These are phyloP conservation scores for Kradibia gibbosae DNA, from an alignment of 1,140 invertebrate species.

Conservation along the genomic window DNA sequence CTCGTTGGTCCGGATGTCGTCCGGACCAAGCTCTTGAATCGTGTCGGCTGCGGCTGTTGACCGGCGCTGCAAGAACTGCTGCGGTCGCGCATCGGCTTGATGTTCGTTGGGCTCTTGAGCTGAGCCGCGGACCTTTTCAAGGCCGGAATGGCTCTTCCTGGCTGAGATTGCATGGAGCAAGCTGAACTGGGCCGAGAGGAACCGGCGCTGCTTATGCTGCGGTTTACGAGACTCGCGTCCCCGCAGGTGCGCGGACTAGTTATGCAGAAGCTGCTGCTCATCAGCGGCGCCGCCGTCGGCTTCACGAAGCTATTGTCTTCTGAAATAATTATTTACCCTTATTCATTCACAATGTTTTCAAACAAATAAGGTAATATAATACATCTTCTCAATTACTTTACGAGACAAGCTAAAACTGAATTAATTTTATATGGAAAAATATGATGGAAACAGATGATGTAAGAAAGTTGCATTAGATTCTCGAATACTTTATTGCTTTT, in stretches of 20 bases:
- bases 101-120: background rate
- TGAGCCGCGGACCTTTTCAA: background rate
- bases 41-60: background rate
- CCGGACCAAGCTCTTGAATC: background rate
- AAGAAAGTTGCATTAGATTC: too few relatives aligned
- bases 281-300: background rate
- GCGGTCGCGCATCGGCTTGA: constrained; percentile 17
- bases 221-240: background rate
- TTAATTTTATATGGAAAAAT: too few relatives aligned
- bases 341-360: background rate
- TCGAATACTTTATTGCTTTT: too few relatives aligned
- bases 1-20: background rate
- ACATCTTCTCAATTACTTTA: too few relatives aligned
- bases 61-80: background rate
- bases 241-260: background rate
- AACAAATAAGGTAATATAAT: background rate
- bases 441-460: too few relatives aligned
- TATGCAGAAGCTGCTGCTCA: constrained; percentile 42
- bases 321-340: too few relatives aligned
- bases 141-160: background rate
- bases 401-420: too few relatives aligned
- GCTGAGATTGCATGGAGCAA: constrained; percentile 10
- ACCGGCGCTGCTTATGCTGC: background rate
- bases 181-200: constrained; percentile 29
- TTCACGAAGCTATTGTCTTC: constrained; percentile 25